Evolutionary conservation across 2,113 vertebrate species (phyloP).

Genomic region (Coreoperca whiteheadi): DNA sequence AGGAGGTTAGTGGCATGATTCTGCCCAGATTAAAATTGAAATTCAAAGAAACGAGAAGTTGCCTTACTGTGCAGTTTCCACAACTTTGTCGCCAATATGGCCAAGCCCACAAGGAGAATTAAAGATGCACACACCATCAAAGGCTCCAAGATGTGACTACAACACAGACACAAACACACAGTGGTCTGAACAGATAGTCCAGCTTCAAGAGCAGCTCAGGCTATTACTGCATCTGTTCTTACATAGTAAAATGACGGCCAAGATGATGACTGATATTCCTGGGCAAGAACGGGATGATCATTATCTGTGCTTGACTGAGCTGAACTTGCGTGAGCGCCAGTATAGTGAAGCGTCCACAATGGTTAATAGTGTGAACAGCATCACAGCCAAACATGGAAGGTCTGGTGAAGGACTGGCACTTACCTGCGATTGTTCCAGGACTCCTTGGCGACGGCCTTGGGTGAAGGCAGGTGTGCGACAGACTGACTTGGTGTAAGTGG

Average conservation of each 20-base stretch:
- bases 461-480: constrained; percentile 15
- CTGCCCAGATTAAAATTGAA: background rate
- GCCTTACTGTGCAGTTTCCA: constrained; percentile 69
- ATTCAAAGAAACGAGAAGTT: constrained; percentile 9
- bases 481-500: background rate
- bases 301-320: constrained; percentile 29
- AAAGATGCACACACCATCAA: constrained; percentile 55
- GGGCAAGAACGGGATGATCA: background rate
- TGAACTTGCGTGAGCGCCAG: constrained; percentile 28
- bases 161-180: constrained; percentile 42
- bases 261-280: constrained; percentile 17
- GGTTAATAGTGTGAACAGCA: background rate
- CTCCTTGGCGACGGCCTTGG: constrained; percentile 33
- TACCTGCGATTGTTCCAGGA: constrained; percentile 48
- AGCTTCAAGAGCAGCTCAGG: background rate
- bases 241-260: background rate
- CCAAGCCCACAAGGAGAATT: constrained; percentile 52
- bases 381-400: background rate
- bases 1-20: background rate
- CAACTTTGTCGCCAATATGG: constrained; percentile 50
- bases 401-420: background rate
- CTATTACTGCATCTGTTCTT: background rate
- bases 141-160: constrained; percentile 57
- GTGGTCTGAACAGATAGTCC: background rate
- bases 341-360: background rate